Conservation (phyloP, 1,140 invertebrate species). For the Augochlora pura region DNA sequence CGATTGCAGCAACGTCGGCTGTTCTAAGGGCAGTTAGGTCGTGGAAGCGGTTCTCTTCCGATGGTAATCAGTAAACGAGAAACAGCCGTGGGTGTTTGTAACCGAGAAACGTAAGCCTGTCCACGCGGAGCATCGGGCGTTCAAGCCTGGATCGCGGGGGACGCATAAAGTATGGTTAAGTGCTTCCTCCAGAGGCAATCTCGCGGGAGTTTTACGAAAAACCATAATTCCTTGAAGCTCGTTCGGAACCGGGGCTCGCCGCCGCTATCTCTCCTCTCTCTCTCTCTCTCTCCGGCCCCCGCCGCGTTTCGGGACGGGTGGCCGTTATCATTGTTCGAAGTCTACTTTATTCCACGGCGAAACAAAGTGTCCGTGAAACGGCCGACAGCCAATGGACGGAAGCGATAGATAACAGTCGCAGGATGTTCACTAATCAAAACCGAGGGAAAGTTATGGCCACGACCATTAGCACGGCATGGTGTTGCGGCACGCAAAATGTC, state of each 20-base stretch:
- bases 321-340: conserved; percentile 19
- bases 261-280: conserved; percentile 25
- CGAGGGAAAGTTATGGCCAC: conserved; percentile 41
- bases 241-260: neutral
- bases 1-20: too few species aligned
- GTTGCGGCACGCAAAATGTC: conserved; percentile 47
- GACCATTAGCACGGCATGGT: conserved; percentile 45
- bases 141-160: conserved; percentile 1
- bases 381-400: conserved; percentile 16
- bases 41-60: too few species aligned
- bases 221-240: conserved; percentile 30
- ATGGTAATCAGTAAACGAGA: too few species aligned
- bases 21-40: too few species aligned
- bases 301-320: neutral
- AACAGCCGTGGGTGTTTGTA: neutral
- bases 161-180: conserved; percentile 16
- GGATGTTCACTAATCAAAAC: conserved; percentile 43
- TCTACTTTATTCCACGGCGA: conserved; percentile 8
- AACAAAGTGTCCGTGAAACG: conserved; percentile 16
- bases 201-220: conserved; percentile 27
- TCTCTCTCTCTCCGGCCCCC: neutral
- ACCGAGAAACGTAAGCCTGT: neutral
- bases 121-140: neutral
- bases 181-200: conserved; percentile 15
- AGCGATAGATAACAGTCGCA: conserved; percentile 28